Evolutionary conservation across 2,797 vertebrate species (phyloP).

Genomic region (Muraenolepis orangiensis): DNA sequence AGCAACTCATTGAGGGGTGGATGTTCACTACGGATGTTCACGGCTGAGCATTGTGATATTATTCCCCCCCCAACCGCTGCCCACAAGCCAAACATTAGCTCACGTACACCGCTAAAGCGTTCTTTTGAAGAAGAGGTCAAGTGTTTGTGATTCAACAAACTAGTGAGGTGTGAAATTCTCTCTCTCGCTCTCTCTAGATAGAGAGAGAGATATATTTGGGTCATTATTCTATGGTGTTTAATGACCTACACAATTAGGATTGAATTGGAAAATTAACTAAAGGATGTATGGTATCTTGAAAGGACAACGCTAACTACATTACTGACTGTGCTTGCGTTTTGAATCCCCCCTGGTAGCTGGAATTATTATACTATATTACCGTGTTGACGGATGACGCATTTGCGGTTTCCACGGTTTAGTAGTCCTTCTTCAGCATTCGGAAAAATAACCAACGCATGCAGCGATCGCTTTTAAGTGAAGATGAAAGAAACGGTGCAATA

Average conservation of each 20-base stretch:
- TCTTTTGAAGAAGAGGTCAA: slow-evolving; percentile 81
- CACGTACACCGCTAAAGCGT: slow-evolving; percentile 73
- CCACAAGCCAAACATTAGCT: slow-evolving; percentile 76
- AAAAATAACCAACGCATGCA: background rate
- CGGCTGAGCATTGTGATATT: slow-evolving; percentile 81
- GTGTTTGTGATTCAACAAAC: slow-evolving; percentile 69
- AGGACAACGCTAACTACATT: background rate
- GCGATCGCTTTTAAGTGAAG: background rate
- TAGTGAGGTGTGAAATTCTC: slow-evolving; percentile 16
- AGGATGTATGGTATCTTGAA: background rate
- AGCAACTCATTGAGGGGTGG: slow-evolving; percentile 38
- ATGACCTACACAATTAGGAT: background rate
- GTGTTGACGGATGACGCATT: background rate
- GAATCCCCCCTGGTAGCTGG: background rate
- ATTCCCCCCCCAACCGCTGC: slow-evolving; percentile 63
- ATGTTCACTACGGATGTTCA: slow-evolving; percentile 74
- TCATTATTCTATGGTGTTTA: background rate
- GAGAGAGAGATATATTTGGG: too few relatives aligned
- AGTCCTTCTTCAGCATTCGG: background rate
- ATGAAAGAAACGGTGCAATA: background rate
- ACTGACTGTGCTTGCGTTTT: background rate
- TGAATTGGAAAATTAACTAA: background rate
- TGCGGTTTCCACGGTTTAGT: background rate
- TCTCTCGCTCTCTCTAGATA: too few relatives aligned
- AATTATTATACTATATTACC: background rate